Evolutionary conservation across 2,113 vertebrate genomes (phyloP).

Genomic region (Anguilla japonica): DNA sequence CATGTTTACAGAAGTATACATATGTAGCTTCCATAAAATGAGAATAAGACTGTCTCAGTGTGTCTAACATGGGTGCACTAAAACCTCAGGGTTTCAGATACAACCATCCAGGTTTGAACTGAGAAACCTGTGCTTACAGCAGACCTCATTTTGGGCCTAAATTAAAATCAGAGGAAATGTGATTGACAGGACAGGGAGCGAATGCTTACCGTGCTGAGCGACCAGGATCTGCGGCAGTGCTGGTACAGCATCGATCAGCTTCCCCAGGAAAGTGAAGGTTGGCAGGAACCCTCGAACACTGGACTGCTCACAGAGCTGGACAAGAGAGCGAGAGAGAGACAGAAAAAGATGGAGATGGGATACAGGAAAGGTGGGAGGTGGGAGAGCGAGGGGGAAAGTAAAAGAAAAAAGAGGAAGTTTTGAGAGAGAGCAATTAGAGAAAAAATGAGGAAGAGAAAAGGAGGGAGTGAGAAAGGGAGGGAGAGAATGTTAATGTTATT

Average conservation of each 20-base stretch:
- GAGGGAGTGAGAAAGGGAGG: neutral
- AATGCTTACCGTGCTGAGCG: constrained; percentile 77
- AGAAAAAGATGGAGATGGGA: neutral
- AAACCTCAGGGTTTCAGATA: neutral
- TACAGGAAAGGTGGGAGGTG: neutral
- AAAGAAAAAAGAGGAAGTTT: neutral
- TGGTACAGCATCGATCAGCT: constrained; percentile 78
- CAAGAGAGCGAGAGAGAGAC: neutral
- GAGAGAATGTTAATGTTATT: constrained; percentile 28
- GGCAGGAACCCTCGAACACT: constrained; percentile 67
- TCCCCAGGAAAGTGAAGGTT: constrained; percentile 81
- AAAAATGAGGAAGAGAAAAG: neutral
- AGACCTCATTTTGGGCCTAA: neutral
- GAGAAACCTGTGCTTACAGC: neutral
- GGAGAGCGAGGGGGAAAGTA: neutral
- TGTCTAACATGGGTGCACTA: neutral
- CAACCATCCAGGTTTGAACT: neutral
- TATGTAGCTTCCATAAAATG: too few species aligned
- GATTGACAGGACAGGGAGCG: neutral
- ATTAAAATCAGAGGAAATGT: neutral
- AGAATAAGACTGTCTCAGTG: too few species aligned
- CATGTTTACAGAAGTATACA: too few species aligned
- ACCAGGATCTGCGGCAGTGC: constrained; percentile 71
- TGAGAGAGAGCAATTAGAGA: neutral
- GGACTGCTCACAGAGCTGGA: constrained; percentile 58